Conservation (phyloP, 2,888 invertebrate species). For the Lycia hirtaria region DNA sequence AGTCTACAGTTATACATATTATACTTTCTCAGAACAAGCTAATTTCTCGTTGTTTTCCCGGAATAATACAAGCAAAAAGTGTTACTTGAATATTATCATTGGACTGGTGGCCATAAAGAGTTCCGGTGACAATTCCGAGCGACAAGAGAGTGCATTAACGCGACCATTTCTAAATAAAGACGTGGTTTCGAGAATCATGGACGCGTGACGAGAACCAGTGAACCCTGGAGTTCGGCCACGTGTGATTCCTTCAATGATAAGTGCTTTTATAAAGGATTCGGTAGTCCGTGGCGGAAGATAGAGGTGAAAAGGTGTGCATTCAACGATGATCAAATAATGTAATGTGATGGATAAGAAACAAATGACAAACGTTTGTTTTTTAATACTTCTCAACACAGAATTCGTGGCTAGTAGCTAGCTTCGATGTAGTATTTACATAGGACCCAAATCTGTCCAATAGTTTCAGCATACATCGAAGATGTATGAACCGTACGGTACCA, state of each 20-base stretch:
- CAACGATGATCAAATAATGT: no score
- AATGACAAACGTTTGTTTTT: no score
- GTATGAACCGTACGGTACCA: no score
- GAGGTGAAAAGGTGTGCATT: no score
- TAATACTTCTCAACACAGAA: no score
- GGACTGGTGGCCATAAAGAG: constrained; percentile 6
- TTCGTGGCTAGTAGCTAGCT: no score
- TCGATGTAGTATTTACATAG: no score
- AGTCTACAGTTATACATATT: not conserved
- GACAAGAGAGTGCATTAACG: constrained; percentile 20
- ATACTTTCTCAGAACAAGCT: not conserved
- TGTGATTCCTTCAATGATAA: constrained; percentile 30
- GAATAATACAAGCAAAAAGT: not conserved
- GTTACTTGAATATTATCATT: not conserved
- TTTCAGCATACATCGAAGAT: no score
- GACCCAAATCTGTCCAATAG: no score
- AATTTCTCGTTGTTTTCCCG: not conserved
- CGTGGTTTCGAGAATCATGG: constrained; percentile 24
- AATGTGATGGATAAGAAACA: no score
- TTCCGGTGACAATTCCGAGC: constrained; percentile 11
- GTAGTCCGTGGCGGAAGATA: constrained; percentile 1
- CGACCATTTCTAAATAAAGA: constrained; percentile 24
- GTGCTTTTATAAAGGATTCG: constrained; percentile 21
- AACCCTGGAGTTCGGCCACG: constrained; percentile 37
- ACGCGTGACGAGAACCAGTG: constrained; percentile 36